Conservation (phyloP, 2,797 vertebrate species). For the Erithacus rubecula region DNA sequence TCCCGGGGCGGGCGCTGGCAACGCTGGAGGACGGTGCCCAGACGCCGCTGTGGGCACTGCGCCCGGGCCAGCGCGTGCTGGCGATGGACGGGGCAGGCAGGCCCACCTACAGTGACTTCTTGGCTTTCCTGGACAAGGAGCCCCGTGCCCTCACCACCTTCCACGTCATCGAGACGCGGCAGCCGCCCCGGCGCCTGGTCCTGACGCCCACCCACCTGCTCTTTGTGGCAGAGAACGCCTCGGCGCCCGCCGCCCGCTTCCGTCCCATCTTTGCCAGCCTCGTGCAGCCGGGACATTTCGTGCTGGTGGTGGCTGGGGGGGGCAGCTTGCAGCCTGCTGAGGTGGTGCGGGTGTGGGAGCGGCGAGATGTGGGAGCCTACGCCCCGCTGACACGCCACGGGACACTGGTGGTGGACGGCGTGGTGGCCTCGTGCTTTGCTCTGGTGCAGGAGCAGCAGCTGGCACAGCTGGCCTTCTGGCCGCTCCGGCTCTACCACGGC, state of each 20-base stretch:
- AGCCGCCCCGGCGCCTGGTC: conserved; percentile 77
- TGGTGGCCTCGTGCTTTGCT: conserved; percentile 94
- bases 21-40: conserved; percentile 80
- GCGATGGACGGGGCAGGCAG: conserved; percentile 81
- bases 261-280: conserved; percentile 87
- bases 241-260: conserved; percentile 59
- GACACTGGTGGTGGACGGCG: conserved; percentile 87
- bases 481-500: conserved; percentile 85
- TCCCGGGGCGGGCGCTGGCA: conserved; percentile 85
- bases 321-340: conserved; percentile 73
- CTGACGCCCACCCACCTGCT: conserved; percentile 92
- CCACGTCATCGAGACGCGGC: conserved; percentile 82
- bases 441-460: conserved; percentile 84
- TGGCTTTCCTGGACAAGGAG: conserved; percentile 89
- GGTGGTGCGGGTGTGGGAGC: conserved; percentile 78
- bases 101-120: conserved; percentile 87
- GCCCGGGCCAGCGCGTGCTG: conserved; percentile 86
- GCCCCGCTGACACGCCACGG: conserved; percentile 90
- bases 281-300: conserved; percentile 86
- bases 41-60: conserved; percentile 81
- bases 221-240: conserved; percentile 82
- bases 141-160: conserved; percentile 78
- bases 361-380: conserved; percentile 80
- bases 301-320: conserved; percentile 72
- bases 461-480: conserved; percentile 89